These are phyloP conservation scores for Sus scrofa DNA, from an alignment of 2,113 vertebrate genomes.

Conservation along the genomic window DNA sequence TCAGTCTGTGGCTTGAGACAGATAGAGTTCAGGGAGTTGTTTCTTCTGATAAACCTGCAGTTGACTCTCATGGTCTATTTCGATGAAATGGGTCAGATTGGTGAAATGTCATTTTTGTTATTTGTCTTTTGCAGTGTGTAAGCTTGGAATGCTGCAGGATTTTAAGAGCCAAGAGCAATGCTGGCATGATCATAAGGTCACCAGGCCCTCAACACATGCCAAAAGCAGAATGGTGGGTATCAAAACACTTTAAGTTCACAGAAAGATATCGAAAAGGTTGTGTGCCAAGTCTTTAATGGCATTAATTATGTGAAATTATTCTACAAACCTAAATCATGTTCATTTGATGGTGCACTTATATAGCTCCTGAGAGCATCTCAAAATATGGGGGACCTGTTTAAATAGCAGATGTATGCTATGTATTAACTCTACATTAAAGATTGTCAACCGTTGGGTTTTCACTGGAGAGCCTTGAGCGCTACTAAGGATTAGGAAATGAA, in stretches of 20 bases:
- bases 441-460: neutral
- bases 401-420: neutral
- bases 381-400: slow-evolving; percentile 40
- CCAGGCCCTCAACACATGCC: neutral
- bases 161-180: slow-evolving; percentile 26
- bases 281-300: neutral
- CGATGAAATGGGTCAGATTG: slow-evolving; percentile 18
- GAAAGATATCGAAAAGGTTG: neutral
- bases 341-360: neutral
- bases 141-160: slow-evolving; percentile 1
- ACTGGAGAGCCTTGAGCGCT: neutral
- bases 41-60: slow-evolving; percentile 26
- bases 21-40: slow-evolving; percentile 8
- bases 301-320: slow-evolving; percentile 23
- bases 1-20: accelerated
- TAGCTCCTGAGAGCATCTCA: neutral
- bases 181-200: slow-evolving; percentile 31
- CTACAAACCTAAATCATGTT: neutral
- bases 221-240: neutral
- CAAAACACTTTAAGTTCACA: neutral
- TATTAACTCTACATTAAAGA: neutral
- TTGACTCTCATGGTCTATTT: slow-evolving; percentile 56
- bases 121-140: slow-evolving; percentile 59
- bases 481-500: slow-evolving; percentile 10
- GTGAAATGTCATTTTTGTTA: slow-evolving; percentile 70